phyloP scores from a whole-genome alignment of 2,797 vertebrate species.

The Aulostomus chinensis region DNA sequence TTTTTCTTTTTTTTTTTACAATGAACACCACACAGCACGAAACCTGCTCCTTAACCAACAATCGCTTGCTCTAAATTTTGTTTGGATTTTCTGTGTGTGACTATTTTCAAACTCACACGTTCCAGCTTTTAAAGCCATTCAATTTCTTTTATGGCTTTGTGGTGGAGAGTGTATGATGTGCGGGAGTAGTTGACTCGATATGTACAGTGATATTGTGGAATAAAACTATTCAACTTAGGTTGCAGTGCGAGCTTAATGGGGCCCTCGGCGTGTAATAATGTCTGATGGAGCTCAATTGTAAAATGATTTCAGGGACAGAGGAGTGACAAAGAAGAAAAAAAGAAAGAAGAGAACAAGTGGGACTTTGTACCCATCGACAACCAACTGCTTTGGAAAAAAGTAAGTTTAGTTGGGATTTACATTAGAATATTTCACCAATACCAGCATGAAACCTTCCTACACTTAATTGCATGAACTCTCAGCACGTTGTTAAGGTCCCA shows the following conservation, averaged over 20 bases:
- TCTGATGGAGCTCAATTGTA: constrained; percentile 20
- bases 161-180: constrained; percentile 7
- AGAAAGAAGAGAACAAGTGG: neutral
- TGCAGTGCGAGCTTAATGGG: constrained; percentile 40
- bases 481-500: too few species aligned
- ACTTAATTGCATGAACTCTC: neutral
- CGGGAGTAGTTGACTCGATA: constrained; percentile 4
- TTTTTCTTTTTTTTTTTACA: neutral
- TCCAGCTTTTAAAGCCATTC: constrained; percentile 30
- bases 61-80: constrained; percentile 7
- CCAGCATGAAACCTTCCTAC: neutral
- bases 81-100: neutral
- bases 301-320: constrained; percentile 21
- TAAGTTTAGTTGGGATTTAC: neutral
- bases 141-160: constrained; percentile 36
- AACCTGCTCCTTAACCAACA: neutral
- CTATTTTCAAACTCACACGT: constrained; percentile 9
- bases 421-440: neutral
- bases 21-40: too few species aligned
- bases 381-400: neutral
- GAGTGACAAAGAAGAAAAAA: neutral
- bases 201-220: constrained; percentile 19
- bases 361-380: neutral
- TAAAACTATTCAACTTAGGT: constrained; percentile 29
- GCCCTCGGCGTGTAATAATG: constrained; percentile 33